phyloP scores from a whole-genome alignment of 2,888 invertebrate genomes.

The Bugula neritina region DNA sequence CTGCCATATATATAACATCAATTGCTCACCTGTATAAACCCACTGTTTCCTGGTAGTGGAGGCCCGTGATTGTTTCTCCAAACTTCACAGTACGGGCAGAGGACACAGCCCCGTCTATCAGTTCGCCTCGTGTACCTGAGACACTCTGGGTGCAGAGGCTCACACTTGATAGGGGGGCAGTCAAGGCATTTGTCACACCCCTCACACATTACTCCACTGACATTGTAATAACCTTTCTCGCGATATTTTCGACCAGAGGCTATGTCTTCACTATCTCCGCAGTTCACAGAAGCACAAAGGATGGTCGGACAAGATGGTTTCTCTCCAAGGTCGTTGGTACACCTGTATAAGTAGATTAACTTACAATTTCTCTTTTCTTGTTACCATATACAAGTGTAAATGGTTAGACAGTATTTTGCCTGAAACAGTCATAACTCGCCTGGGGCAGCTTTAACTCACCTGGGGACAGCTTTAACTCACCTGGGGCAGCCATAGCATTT shows the following conservation, averaged over 20 bases:
- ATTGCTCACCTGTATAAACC: constrained; percentile 20
- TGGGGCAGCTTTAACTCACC: no score
- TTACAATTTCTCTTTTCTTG: no score
- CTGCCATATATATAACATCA: no score
- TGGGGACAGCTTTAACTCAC: no score
- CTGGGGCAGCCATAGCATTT: constrained; percentile 3
- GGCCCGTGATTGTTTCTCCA: not conserved
- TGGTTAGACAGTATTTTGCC: no score
- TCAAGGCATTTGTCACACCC: constrained; percentile 6
- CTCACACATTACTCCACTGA: not conserved
- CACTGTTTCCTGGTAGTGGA: not conserved
- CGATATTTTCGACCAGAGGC: not conserved
- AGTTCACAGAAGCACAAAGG: not conserved
- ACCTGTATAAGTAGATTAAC: no score
- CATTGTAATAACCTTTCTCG: not conserved
- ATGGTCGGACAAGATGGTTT: not conserved
- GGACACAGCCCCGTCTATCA: constrained; percentile 10
- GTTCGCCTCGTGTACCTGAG: not conserved
- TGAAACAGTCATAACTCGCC: no score
- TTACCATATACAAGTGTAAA: no score
- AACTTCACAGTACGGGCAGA: constrained; percentile 14
- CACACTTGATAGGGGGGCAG: not conserved
- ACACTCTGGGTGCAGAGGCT: not conserved
- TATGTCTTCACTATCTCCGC: constrained; percentile 20
- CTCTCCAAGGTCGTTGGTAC: not conserved